Percentiles rank a stretch among this genome's conserved stretches.
Evolutionary conservation across 1,140 invertebrate genomes (phyloP).

Genomic region (Phthorimaea operculella): DNA sequence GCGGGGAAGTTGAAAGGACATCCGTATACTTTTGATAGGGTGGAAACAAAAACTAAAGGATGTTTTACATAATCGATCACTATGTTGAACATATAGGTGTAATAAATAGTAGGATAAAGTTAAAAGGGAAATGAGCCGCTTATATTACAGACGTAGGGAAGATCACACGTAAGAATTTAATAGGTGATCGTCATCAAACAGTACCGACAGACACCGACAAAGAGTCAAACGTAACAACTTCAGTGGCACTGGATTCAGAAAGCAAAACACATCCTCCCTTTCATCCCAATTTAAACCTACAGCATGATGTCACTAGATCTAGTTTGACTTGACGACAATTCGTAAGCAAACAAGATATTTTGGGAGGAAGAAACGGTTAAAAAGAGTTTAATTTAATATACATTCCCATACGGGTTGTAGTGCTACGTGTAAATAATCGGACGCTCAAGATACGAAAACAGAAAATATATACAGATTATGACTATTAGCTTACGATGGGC

Average conservation of each 20-base stretch:
- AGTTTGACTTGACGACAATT: slow-evolving; percentile 18
- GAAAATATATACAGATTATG: slow-evolving; percentile 54
- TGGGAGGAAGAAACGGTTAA: slow-evolving; percentile 35
- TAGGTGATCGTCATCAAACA: neutral
- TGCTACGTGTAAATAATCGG: slow-evolving; percentile 47
- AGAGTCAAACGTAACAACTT: slow-evolving; percentile 4
- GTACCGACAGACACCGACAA: slow-evolving; percentile 1
- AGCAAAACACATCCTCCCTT: neutral
- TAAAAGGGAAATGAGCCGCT: too few relatives aligned
- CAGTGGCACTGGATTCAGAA: slow-evolving; percentile 3
- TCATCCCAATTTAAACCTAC: neutral
- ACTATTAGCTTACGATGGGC: slow-evolving; percentile 56
- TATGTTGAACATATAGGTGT: too few relatives aligned
- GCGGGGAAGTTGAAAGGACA: neutral
- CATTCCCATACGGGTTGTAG: slow-evolving; percentile 55
- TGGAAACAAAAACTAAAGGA: too few relatives aligned
- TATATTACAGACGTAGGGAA: too few relatives aligned
- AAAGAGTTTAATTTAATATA: slow-evolving; percentile 45
- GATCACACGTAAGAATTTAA: too few relatives aligned
- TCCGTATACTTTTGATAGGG: neutral
- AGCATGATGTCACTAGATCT: slow-evolving; percentile 14
- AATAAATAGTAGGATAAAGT: too few relatives aligned
- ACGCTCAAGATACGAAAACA: slow-evolving; percentile 31
- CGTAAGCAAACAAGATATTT: slow-evolving; percentile 28
- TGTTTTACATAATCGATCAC: too few relatives aligned